Evolutionary conservation across 2,113 vertebrate species (phyloP).

Genomic region (Fukomys damarensis): DNA sequence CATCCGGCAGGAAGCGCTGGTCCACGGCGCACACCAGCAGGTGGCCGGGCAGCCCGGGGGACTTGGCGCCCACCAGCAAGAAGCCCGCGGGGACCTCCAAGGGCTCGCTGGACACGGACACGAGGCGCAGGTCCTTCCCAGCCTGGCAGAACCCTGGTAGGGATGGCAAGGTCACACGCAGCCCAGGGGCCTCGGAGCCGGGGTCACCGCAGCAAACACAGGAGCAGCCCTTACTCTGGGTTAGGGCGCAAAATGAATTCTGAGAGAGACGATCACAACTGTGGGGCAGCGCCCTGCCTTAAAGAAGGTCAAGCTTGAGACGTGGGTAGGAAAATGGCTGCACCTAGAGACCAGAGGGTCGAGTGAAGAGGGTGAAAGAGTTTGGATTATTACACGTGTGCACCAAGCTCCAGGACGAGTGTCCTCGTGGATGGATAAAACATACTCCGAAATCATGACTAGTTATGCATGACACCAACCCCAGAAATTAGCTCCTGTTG

Average conservation of each 20-base stretch:
- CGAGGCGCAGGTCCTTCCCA: constrained; percentile 94
- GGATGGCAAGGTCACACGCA: fast-evolving
- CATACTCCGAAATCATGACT: too few species aligned
- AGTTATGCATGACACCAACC: fast-evolving
- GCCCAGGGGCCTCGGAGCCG: background rate
- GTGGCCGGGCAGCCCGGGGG: constrained; percentile 92
- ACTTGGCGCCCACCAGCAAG: constrained; percentile 94
- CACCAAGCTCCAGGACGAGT: too few species aligned
- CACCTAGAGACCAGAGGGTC: background rate
- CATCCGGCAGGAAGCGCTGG: constrained; percentile 95
- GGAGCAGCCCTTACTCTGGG: background rate
- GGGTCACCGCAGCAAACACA: fast-evolving
- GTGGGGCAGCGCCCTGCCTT: background rate
- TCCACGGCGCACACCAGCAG: constrained; percentile 97
- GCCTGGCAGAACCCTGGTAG: constrained; percentile 94
- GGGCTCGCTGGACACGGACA: constrained; percentile 90
- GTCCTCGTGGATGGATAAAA: background rate
- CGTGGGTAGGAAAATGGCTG: background rate
- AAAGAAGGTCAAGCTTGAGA: background rate
- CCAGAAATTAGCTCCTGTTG: fast-evolving
- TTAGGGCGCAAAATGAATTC: background rate
- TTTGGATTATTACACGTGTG: fast-evolving
- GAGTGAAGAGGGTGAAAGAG: background rate
- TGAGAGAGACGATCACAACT: background rate
- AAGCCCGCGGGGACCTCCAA: constrained; percentile 94